Conservation (phyloP, 2,113 vertebrate species). For the Leptobrachium leishanense region DNA sequence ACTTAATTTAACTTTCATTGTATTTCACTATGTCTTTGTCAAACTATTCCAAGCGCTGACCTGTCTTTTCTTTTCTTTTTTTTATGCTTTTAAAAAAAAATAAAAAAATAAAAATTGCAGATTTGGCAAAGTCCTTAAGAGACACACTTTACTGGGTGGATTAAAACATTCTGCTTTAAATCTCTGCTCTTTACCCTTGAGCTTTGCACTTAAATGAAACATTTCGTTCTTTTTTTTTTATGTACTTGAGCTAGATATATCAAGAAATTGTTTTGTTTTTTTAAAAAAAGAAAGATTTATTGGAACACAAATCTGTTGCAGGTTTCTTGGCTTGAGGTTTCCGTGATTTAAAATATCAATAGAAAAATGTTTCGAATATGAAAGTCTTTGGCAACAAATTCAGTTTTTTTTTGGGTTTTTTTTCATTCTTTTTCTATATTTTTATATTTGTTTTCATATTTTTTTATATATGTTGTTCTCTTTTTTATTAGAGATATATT, state of each 20-base stretch:
- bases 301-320: neutral
- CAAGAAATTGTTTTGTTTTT: neutral
- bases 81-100: neutral
- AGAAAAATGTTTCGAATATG: neutral
- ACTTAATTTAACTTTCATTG: slow-evolving; percentile 15
- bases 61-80: neutral
- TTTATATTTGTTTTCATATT: too few species aligned
- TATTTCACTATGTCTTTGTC: slow-evolving; percentile 7
- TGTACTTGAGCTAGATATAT: neutral
- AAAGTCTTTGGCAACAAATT: neutral
- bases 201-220: neutral
- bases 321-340: neutral
- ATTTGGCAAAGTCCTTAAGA: neutral
- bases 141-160: neutral
- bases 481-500: too few species aligned
- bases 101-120: too few species aligned
- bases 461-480: too few species aligned
- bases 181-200: neutral
- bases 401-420: neutral
- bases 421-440: neutral
- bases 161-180: slow-evolving; percentile 6
- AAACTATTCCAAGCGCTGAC: neutral
- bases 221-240: neutral
- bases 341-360: neutral
- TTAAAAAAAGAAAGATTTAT: neutral